These are phyloP conservation scores for Megalurothrips usitatus DNA, from an alignment of 2,888 invertebrate genomes.

Conservation along the genomic window DNA sequence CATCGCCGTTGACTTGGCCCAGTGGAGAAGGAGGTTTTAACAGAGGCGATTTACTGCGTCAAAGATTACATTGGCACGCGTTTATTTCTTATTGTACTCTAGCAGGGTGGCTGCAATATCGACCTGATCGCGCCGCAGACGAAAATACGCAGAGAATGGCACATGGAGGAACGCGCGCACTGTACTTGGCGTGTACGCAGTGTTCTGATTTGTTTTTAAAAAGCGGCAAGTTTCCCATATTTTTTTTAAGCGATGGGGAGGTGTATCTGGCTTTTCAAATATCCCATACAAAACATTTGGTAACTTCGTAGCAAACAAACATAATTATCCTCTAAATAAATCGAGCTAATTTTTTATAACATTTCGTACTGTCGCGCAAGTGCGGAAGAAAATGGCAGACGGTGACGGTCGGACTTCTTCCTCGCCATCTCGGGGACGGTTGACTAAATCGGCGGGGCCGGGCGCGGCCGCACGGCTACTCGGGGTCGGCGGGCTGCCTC, in stretches of 20 bases:
- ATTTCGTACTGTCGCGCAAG: neutral
- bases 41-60: no score
- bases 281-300: neutral
- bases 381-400: neutral
- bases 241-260: no score
- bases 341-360: neutral
- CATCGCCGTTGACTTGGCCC: neutral
- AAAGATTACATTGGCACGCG: no score
- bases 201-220: no score
- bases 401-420: neutral
- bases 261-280: no score
- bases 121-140: no score
- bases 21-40: neutral
- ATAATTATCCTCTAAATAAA: neutral
- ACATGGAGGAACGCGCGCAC: no score
- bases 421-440: neutral
- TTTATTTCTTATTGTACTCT: no score
- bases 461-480: neutral
- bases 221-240: no score
- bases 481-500: conserved; percentile 1
- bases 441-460: neutral
- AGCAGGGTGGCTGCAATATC: no score
- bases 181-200: no score
- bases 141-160: no score
- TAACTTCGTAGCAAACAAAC: neutral